Evolutionary conservation across 2,797 vertebrate genomes (phyloP), one percentile per base, ranked within the genome.

Genomic region (Syngnathus rostellatus): DNA sequence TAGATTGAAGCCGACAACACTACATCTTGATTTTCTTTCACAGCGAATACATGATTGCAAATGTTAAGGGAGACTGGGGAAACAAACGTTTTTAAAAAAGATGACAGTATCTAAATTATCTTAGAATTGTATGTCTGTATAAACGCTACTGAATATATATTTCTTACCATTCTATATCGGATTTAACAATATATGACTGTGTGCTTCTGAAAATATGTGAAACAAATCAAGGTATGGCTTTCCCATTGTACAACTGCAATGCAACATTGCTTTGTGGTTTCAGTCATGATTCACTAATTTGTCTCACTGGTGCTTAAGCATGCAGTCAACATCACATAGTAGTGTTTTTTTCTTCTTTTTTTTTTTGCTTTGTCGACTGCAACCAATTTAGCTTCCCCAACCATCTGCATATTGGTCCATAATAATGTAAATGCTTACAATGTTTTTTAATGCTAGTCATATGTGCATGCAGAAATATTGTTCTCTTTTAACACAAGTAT

Each of bases 261-360:
- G 21, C 53, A 55, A 55, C 21, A 55, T 23, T 12, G 21, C 39
- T 46, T 31, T 17, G 17, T 11, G 37, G 16, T 4, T 53, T 3
- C 58, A 66, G 59, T 67, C 46, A 25, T 25, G 6, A 61, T 64
- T 66, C 54, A 63, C 38, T 66, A n/a, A 54, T 66, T 43, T 51
- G 14, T 7, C 45, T 39, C 7, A 2, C 62, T 38, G 14, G 9
- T 17, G 41, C 45, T 62, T 40, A 46, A 64, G 54, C 45, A 46
- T 81, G 70, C 79, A 74, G 72, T 65, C 38, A 48, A 48, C n/a
- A 25, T 54, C 11, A 12, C 19, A 12, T 12, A 25, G 2, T 21
- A 23, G 10, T 54, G 21, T 57, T 37, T 16, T 57, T 57, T 17
- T 38, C 2, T 57, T 31, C n/a, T 57, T 54, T 57, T 57, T 16